Conservation (phyloP, 1,140 invertebrate species). For the Saccostrea glomerata region DNA sequence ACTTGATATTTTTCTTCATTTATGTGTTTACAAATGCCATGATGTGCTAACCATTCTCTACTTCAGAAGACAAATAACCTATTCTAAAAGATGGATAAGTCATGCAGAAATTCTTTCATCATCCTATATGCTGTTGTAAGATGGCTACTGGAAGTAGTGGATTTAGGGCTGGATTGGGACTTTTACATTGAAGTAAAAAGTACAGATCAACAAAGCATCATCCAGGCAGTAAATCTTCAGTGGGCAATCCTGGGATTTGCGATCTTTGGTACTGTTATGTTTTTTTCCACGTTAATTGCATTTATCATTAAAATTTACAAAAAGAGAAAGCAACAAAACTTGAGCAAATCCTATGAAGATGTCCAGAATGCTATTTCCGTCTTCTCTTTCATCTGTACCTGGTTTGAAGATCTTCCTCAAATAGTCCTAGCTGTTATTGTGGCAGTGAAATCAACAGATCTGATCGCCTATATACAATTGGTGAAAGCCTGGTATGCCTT, state of each 20-base stretch:
- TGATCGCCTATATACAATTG: background rate
- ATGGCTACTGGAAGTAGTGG: background rate
- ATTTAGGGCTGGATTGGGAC: conserved; percentile 1
- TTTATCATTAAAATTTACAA: background rate
- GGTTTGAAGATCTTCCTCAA: background rate
- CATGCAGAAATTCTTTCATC: background rate
- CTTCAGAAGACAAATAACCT: background rate
- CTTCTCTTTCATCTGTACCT: background rate
- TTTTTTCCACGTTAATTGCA: background rate
- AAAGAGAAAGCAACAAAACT: background rate
- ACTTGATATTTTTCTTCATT: no score
- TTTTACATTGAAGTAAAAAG: background rate
- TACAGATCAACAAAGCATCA: background rate
- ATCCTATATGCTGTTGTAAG: background rate
- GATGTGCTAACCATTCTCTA: background rate
- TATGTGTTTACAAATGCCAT: no score
- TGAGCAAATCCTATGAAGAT: background rate
- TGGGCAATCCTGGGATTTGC: background rate
- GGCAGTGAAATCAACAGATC: background rate
- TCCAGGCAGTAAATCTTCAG: background rate
- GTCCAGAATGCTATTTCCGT: background rate
- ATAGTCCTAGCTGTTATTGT: background rate
- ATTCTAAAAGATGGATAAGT: background rate
- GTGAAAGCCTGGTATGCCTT: conserved; percentile 4
- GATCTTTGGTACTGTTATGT: background rate